A percentile compares a stretch with the other conserved stretches of the same genome.
Evolutionary conservation across 2,113 vertebrate species (phyloP).

Genomic region (Hepsetus odoe): DNA sequence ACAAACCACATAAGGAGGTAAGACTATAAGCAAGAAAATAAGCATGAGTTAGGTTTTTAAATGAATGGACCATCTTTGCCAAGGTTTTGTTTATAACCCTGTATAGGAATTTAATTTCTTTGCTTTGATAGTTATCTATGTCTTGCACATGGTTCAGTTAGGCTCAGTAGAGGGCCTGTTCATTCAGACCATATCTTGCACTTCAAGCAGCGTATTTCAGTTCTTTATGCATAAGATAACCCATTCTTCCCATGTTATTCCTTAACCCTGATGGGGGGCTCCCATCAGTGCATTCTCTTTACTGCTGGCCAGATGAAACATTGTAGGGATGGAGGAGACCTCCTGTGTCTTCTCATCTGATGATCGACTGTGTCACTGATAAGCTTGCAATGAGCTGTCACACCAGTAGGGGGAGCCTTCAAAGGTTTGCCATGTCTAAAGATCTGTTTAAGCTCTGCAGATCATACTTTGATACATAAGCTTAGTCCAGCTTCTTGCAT

Average conservation of each 20-base stretch:
- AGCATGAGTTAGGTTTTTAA: not conserved
- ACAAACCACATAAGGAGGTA: not conserved
- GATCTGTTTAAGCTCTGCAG: constrained; percentile 2
- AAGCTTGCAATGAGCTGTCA: constrained; percentile 28
- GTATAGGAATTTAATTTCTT: constrained; percentile 14
- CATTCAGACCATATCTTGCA: constrained; percentile 20
- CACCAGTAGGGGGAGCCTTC: constrained; percentile 70
- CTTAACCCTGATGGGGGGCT: not conserved
- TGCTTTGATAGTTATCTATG: constrained; percentile 8
- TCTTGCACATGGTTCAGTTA: constrained; percentile 13
- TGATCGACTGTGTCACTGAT: not conserved
- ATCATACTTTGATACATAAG: constrained; percentile 5
- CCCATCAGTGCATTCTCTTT: constrained; percentile 14
- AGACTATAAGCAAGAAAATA: not conserved
- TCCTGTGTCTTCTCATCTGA: constrained; percentile 6
- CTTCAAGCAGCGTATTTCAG: not conserved
- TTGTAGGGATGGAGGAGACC: not conserved
- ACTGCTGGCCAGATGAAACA: not conserved
- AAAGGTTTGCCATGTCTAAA: constrained; percentile 44
- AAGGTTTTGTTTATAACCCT: not conserved
- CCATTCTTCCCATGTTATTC: constrained; percentile 5
- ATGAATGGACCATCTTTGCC: not conserved
- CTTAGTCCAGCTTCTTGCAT: not conserved
- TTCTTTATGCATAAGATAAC: constrained; percentile 14
- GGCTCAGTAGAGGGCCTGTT: constrained; percentile 3